Conservation (phyloP, 2,797 vertebrate genomes). For the Chaenodraco wilsoni region DNA sequence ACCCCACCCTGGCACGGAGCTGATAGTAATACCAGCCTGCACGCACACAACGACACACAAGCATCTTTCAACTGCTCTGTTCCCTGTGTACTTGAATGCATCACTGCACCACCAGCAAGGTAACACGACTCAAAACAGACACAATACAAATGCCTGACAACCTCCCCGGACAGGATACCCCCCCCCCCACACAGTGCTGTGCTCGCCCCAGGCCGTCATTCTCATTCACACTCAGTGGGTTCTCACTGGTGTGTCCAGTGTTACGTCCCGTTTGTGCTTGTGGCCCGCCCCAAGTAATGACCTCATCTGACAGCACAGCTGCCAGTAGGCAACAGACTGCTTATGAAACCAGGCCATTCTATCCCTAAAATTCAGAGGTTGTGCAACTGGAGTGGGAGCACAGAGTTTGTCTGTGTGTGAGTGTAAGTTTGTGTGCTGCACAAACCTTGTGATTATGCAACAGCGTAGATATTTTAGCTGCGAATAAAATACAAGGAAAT, state of each 20-base stretch:
- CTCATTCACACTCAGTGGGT: conserved; percentile 52
- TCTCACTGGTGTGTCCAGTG: conserved; percentile 55
- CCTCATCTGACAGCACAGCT: conserved; percentile 75
- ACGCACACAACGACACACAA: conserved; percentile 49
- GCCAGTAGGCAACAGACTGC: conserved; percentile 72
- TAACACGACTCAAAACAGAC: conserved; percentile 49
- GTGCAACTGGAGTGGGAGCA: conserved; percentile 74
- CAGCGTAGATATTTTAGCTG: conserved; percentile 59
- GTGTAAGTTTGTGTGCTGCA: conserved; percentile 51
- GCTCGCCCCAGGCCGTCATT: conserved; percentile 41
- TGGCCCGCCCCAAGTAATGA: conserved; percentile 67
- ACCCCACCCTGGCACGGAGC: conserved; percentile 65
- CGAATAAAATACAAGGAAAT: conserved; percentile 45
- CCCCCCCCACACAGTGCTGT: conserved; percentile 21
- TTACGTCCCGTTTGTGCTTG: conserved; percentile 50
- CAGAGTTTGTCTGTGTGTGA: conserved; percentile 51
- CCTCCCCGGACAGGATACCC: conserved; percentile 23
- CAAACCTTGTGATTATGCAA: conserved; percentile 69
- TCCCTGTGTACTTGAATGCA: conserved; percentile 52
- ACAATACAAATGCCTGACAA: conserved; percentile 33
- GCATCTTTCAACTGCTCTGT: conserved; percentile 52
- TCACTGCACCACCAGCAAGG: conserved; percentile 41
- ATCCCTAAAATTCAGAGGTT: conserved; percentile 73
- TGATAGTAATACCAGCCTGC: conserved; percentile 62
- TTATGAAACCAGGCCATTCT: conserved; percentile 75